phyloP scores from a whole-genome alignment of 2,888 invertebrate genomes.

The Syritta pipiens region DNA sequence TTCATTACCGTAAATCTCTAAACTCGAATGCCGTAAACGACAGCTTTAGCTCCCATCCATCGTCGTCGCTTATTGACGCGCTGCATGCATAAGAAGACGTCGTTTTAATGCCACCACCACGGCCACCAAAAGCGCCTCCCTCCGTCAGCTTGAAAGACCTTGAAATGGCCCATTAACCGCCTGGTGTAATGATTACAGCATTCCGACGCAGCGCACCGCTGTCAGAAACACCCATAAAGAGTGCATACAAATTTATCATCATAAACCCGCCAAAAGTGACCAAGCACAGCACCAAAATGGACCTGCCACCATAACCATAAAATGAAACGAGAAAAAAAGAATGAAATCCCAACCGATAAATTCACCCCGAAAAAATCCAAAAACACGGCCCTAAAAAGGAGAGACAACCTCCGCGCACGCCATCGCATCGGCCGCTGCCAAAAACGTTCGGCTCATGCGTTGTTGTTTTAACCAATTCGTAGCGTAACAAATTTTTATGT shows the following conservation, averaged over 20 bases:
- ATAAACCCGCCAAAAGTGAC: constrained; percentile 5
- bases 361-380: constrained; percentile 16
- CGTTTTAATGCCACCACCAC: constrained; percentile 3
- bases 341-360: constrained; percentile 35
- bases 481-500: constrained; percentile 63
- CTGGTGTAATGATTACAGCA: constrained; percentile 35
- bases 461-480: constrained; percentile 56
- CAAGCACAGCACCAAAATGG: constrained; percentile 4
- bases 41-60: constrained; percentile 6
- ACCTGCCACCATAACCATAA: constrained; percentile 49
- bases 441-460: constrained; percentile 33
- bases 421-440: too few species aligned
- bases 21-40: constrained; percentile 5
- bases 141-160: background rate
- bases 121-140: background rate
- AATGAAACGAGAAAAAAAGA: too few species aligned
- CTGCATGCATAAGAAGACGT: background rate
- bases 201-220: background rate
- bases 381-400: background rate
- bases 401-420: background rate
- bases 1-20: constrained; percentile 35
- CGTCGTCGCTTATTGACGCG: constrained; percentile 24
- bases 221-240: background rate
- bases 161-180: constrained; percentile 24
- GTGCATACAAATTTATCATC: constrained; percentile 9